A percentile compares a stretch with the other conserved stretches of the same genome.
phyloP scores from a whole-genome alignment of 2,797 vertebrate genomes.

The Eurystomus glaucurus region DNA sequence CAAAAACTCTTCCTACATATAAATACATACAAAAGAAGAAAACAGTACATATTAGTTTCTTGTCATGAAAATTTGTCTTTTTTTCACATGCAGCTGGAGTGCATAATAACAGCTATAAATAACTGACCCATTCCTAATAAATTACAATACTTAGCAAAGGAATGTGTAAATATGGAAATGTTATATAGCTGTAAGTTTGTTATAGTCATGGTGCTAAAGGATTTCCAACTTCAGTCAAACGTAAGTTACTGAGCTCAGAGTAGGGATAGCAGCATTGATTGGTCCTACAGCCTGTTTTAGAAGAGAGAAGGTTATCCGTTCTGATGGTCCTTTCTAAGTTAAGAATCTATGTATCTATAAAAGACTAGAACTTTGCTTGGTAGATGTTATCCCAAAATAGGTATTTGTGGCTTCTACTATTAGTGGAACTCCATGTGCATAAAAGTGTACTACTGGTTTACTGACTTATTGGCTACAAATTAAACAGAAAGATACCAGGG shows the following conservation, averaged over 20 bases:
- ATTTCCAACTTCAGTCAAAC: background rate
- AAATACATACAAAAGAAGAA: slow-evolving; percentile 50
- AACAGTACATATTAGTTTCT: background rate
- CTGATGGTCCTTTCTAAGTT: background rate
- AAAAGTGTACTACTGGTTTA: background rate
- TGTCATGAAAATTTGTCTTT: background rate
- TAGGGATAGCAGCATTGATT: background rate
- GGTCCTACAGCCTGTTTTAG: background rate
- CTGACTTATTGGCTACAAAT: background rate
- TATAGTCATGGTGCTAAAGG: background rate
- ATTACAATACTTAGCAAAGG: background rate
- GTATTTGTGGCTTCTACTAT: background rate
- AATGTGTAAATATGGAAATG: background rate
- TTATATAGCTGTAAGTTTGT: background rate
- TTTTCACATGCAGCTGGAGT: background rate
- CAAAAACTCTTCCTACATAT: slow-evolving; percentile 91
- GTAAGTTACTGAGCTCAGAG: background rate
- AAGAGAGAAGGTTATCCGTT: background rate
- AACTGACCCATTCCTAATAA: background rate
- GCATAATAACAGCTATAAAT: background rate
- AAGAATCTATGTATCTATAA: background rate
- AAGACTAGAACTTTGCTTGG: background rate
- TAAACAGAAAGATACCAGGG: background rate
- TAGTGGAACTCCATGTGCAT: background rate
- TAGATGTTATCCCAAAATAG: background rate